A percentile compares a stretch with the other conserved stretches of the same genome.
Conservation (phyloP, 2,113 vertebrate genomes). For the Zingel zingel region DNA sequence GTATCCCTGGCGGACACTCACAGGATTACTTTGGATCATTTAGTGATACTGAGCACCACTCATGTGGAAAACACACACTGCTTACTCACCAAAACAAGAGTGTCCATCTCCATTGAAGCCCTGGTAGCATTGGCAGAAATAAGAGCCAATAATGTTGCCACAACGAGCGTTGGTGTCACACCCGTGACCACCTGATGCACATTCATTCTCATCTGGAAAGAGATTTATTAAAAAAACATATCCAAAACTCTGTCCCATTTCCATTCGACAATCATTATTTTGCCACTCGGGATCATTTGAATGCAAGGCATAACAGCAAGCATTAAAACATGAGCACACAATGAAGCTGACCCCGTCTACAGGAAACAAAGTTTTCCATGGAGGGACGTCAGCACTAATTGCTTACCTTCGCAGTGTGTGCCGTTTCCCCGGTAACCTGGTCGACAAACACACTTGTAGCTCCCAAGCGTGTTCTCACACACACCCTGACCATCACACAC, state of each 20-base stretch:
- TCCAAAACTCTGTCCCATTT: conserved; percentile 11
- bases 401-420: conserved; percentile 86
- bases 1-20: neutral
- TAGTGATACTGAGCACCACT: neutral
- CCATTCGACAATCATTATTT: conserved; percentile 7
- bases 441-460: conserved; percentile 85
- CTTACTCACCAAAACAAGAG: conserved; percentile 84
- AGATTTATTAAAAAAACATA: neutral
- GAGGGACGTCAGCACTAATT: conserved; percentile 55
- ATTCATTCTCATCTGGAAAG: conserved; percentile 85
- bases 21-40: neutral
- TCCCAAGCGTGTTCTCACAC: conserved; percentile 86
- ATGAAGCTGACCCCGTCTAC: conserved; percentile 40
- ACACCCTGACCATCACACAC: conserved; percentile 79
- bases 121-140: conserved; percentile 88
- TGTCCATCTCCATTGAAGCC: conserved; percentile 85
- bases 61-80: neutral
- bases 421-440: conserved; percentile 87
- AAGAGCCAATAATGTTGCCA: conserved; percentile 86
- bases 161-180: conserved; percentile 86
- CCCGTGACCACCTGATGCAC: conserved; percentile 76
- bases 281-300: conserved; percentile 18
- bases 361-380: conserved; percentile 58
- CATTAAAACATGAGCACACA: conserved; percentile 56
- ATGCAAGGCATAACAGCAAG: conserved; percentile 47